Evolutionary conservation across 2,113 vertebrate genomes (phyloP), one percentile per base, ranked within the genome.

Genomic region (Romanogobio albipinnatus): DNA sequence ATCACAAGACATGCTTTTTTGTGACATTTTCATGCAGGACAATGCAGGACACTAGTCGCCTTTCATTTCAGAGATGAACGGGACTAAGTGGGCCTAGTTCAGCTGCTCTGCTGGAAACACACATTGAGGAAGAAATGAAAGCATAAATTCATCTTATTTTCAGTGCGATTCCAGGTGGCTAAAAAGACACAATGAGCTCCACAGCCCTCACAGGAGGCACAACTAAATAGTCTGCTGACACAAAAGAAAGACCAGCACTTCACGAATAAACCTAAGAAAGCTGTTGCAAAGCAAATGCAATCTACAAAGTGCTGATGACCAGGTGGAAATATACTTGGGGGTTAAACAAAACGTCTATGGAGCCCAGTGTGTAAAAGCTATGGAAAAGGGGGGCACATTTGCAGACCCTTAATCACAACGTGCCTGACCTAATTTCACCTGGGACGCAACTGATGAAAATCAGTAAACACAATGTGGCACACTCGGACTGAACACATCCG

Each of bases 271-370:
- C 68, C n/a, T 43, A 83, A 81, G 82, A 90, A 86, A 90, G 75
- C 66, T 90, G 56, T 19, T 58, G 49, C 71, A 78, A 66, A 47
- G 58, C 49, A 83, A 83, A 78, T 84, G 82, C 85, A 74, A 82
- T 82, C 29, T 36, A 81, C 76, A 82, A 82, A 76, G 68, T 82
- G 36, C 64, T 81, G 83, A 86, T 84, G 83, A 89, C 89, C 90
- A 91, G 90, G 87, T 91, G 93, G 89, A 71, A 77, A 82, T 71
- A 79, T 89, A 93, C 89, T 94, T 92, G 90, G 82, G 83, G 85
- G 90, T 59, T 87, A 87, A 92, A 90, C 51, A 91, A 90, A 92
- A 89, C 87, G 85, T 87, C 89, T 92, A 84, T 87, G 89, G 77
- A 88, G 47, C 70, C 85, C 89, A 90, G 85, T 89, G 90, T 85